phyloP scores from a whole-genome alignment of 2,888 invertebrate species.

The Heliconius charithonia region DNA sequence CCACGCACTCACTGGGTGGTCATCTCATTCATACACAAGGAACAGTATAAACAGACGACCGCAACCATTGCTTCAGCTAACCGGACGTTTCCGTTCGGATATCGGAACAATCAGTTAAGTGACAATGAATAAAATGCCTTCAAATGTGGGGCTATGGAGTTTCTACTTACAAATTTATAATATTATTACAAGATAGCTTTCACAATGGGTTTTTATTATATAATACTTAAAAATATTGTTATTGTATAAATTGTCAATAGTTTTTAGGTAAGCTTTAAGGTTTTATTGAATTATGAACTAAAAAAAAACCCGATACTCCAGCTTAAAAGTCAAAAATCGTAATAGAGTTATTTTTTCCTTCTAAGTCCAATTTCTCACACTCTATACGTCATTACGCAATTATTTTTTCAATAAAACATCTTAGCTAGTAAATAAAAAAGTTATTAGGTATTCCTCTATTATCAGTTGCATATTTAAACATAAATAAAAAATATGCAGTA shows the following conservation, averaged over 20 bases:
- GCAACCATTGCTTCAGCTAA: slow-evolving; percentile 47
- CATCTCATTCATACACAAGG: slow-evolving; percentile 60
- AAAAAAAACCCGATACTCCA: too few relatives aligned
- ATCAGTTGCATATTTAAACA: too few relatives aligned
- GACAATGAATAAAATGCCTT: slow-evolving; percentile 40
- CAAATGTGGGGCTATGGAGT: slow-evolving; percentile 50
- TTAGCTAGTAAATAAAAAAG: too few relatives aligned
- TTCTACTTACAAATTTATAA: slow-evolving; percentile 1
- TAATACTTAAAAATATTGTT: accelerated
- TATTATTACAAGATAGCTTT: neutral
- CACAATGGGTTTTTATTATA: neutral
- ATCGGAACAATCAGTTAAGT: slow-evolving; percentile 51
- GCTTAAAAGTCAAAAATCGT: too few relatives aligned
- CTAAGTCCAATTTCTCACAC: too few relatives aligned
- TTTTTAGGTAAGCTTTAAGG: too few relatives aligned
- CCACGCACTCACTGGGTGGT: slow-evolving; percentile 76
- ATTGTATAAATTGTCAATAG: neutral
- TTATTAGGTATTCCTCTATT: too few relatives aligned
- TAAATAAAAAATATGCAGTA: too few relatives aligned
- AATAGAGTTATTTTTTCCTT: too few relatives aligned
- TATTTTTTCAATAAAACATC: too few relatives aligned
- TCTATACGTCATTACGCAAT: too few relatives aligned
- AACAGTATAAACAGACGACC: slow-evolving; percentile 68
- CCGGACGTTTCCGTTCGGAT: slow-evolving; percentile 78
- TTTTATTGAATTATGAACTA: too few relatives aligned